phyloP scores from a whole-genome alignment of 2,888 invertebrate species.

The Calephelis perditalis region DNA sequence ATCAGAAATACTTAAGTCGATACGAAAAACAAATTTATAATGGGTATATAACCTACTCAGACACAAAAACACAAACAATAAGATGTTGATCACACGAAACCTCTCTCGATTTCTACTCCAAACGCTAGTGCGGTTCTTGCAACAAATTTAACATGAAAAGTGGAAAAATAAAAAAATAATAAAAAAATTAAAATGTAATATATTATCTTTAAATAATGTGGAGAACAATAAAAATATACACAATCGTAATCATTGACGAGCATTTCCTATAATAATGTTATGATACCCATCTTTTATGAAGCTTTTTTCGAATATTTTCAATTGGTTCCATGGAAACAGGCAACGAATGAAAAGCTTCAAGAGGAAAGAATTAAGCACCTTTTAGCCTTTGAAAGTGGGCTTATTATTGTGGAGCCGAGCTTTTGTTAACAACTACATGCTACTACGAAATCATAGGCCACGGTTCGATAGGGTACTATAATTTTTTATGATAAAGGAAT shows the following conservation, averaged over 20 bases:
- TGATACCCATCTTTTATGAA: neutral
- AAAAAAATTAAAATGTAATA: neutral
- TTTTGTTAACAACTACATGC: conserved; percentile 28
- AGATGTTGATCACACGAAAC: too few species aligned
- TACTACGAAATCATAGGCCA: conserved; percentile 16
- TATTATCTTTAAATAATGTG: neutral
- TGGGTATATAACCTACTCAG: too few species aligned
- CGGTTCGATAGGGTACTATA: conserved; percentile 14
- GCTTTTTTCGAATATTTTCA: neutral
- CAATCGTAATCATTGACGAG: too few species aligned
- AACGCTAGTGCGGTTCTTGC: too few species aligned
- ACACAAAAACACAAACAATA: too few species aligned
- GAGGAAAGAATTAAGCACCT: conserved; percentile 33
- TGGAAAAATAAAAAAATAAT: too few species aligned
- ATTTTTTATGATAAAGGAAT: too few species aligned
- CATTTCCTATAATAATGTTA: neutral
- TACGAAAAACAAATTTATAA: too few species aligned
- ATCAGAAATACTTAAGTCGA: too few species aligned
- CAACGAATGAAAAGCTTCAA: conserved; percentile 10
- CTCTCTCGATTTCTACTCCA: too few species aligned
- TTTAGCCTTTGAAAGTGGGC: conserved; percentile 34
- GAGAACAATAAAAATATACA: too few species aligned
- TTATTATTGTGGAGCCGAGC: conserved; percentile 31
- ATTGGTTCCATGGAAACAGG: conserved; percentile 7
- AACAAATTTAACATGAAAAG: too few species aligned